These are phyloP conservation scores for Psittacara wagleri DNA, from an alignment of 2,113 vertebrate genomes.

Conservation along the genomic window DNA sequence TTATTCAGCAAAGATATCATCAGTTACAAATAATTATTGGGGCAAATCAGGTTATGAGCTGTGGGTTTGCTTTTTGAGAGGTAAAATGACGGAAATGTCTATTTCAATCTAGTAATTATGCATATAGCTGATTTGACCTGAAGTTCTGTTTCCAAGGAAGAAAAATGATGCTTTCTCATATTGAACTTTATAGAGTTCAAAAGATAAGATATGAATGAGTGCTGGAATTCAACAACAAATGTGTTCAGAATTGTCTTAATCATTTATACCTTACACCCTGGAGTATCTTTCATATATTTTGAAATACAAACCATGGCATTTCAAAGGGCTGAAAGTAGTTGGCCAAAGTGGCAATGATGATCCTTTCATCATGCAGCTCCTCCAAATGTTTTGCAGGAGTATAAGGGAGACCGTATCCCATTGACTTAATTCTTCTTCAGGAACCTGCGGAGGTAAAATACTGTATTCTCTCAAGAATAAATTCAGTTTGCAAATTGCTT, in stretches of 20 bases:
- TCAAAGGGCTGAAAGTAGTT: background rate
- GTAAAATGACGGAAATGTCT: background rate
- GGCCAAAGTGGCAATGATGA: background rate
- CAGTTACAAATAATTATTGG: slow-evolving; percentile 18
- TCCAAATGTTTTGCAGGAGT: background rate
- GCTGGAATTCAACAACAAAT: background rate
- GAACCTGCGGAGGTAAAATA: background rate
- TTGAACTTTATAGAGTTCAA: background rate
- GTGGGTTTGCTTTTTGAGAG: background rate
- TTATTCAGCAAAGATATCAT: background rate
- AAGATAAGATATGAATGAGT: background rate
- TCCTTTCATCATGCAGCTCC: background rate
- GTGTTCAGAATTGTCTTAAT: background rate
- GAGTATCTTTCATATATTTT: background rate
- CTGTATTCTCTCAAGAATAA: background rate
- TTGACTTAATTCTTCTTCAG: background rate
- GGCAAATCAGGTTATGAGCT: background rate
- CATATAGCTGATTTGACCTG: background rate
- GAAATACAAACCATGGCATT: background rate
- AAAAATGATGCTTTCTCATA: background rate
- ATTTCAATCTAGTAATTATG: background rate
- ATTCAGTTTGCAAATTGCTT: background rate
- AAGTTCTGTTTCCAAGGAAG: background rate
- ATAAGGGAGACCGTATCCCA: background rate
- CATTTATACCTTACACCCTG: background rate